Evolutionary conservation across 2,888 invertebrate genomes (phyloP).

Genomic region (Stomorhina lunata): DNA sequence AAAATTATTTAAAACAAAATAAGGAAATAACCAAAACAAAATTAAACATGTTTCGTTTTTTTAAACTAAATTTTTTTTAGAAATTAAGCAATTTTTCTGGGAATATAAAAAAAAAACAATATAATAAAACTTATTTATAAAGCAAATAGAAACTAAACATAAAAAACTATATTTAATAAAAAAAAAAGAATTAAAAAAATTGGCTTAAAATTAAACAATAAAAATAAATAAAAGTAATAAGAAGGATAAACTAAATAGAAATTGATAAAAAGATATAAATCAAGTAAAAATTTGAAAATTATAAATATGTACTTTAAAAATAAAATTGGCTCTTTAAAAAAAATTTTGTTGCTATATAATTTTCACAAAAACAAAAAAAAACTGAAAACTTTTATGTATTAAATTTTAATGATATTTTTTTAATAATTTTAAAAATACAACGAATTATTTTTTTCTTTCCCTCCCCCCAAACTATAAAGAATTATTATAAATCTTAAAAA

Average conservation of each 20-base stretch:
- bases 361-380: constrained; percentile 8
- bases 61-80: constrained; percentile 56
- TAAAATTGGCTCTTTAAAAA: constrained; percentile 10
- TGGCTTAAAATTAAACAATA: constrained; percentile 55
- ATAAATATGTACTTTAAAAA: too few relatives aligned
- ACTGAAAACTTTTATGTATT: background rate
- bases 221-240: constrained; percentile 34
- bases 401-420: background rate
- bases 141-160: constrained; percentile 43
- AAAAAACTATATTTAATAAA: constrained; percentile 50
- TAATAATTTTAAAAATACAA: constrained; percentile 42
- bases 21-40: constrained; percentile 38
- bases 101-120: constrained; percentile 39
- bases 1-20: constrained; percentile 40
- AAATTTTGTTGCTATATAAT: too few relatives aligned
- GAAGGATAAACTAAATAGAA: background rate
- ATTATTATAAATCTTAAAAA: background rate
- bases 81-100: constrained; percentile 61
- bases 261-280: constrained; percentile 4
- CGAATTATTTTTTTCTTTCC: constrained; percentile 47
- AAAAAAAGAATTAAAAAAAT: constrained; percentile 45
- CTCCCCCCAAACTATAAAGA: background rate
- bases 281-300: too few relatives aligned
- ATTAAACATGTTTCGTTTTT: constrained; percentile 11
- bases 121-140: constrained; percentile 35